phyloP scores from a whole-genome alignment of 1,140 invertebrate species.

The Meloidogyne chitwoodi region DNA sequence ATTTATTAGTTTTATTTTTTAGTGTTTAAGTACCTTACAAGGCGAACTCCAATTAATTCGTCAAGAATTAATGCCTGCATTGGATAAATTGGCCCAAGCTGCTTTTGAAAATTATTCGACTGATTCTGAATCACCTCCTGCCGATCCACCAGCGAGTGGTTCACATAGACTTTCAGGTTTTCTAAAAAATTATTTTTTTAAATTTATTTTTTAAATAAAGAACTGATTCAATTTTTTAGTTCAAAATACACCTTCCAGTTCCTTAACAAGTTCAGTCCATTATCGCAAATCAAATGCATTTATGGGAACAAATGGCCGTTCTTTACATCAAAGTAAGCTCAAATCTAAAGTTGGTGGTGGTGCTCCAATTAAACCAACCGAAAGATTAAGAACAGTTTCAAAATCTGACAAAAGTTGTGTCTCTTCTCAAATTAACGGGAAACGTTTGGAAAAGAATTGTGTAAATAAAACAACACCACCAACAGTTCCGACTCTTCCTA shows the following conservation, averaged over 20 bases:
- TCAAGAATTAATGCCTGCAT: not conserved
- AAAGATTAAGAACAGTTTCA: not conserved
- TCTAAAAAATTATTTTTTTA: not conserved
- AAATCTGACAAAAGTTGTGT: not conserved
- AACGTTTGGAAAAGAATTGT: no score
- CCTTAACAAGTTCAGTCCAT: not conserved
- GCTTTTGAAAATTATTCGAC: not conserved
- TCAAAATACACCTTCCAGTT: not conserved
- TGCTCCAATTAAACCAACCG: not conserved
- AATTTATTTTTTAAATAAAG: not conserved
- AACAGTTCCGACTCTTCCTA: not conserved
- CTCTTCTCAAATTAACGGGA: not conserved
- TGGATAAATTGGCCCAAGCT: not conserved
- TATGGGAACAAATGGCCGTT: not conserved
- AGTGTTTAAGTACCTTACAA: slow-evolving; percentile 6
- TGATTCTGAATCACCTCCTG: slow-evolving; percentile 23
- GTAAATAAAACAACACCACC: no score
- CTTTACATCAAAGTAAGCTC: not conserved
- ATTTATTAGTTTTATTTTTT: not conserved
- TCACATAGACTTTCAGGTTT: not conserved
- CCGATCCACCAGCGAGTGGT: slow-evolving; percentile 3
- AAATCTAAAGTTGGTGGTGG: not conserved
- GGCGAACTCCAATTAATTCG: slow-evolving; percentile 5
- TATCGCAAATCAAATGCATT: not conserved
- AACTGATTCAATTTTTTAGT: not conserved